Percentiles rank a stretch among this genome's conserved stretches.
These are phyloP conservation scores for Pherbina coryleti DNA, from an alignment of 2,888 invertebrate genomes.

Conservation along the genomic window DNA sequence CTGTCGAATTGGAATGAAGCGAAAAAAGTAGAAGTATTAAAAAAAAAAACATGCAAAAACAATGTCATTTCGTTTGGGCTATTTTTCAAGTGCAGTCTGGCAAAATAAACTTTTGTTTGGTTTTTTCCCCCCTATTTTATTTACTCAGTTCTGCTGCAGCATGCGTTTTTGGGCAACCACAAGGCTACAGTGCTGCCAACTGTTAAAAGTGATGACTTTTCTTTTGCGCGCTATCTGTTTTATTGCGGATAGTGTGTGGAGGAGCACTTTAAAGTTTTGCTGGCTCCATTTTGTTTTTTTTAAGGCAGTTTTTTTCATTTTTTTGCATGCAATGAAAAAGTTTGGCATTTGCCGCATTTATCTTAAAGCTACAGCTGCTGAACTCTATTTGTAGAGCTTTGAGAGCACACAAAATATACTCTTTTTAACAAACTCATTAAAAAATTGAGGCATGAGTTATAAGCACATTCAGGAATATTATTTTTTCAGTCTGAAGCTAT, in stretches of 20 bases:
- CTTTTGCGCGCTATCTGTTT: slow-evolving; percentile 13
- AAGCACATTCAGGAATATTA: too few relatives aligned
- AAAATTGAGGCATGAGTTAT: too few relatives aligned
- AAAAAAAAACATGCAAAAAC: neutral
- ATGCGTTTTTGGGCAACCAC: neutral
- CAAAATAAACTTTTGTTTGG: neutral
- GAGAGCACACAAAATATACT: too few relatives aligned
- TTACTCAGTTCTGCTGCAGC: neutral
- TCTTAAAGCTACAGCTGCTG: slow-evolving; percentile 5
- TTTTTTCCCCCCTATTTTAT: neutral
- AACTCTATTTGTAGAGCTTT: too few relatives aligned
- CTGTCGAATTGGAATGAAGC: neutral
- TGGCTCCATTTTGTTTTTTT: slow-evolving; percentile 13
- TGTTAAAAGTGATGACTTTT: slow-evolving; percentile 8
- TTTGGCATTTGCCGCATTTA: slow-evolving; percentile 28
- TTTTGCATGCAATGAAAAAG: slow-evolving; percentile 27
- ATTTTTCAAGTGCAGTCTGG: slow-evolving; percentile 5
- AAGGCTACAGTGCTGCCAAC: neutral
- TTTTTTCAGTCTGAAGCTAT: too few relatives aligned
- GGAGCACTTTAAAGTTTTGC: neutral
- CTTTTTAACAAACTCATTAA: too few relatives aligned
- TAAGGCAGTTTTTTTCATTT: slow-evolving; percentile 5
- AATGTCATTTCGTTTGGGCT: neutral
- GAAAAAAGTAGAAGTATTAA: neutral
- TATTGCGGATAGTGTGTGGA: neutral